Base-by-base conservation (phyloP, 2,888 invertebrate genomes). In the Drosophila formosana region DNA sequence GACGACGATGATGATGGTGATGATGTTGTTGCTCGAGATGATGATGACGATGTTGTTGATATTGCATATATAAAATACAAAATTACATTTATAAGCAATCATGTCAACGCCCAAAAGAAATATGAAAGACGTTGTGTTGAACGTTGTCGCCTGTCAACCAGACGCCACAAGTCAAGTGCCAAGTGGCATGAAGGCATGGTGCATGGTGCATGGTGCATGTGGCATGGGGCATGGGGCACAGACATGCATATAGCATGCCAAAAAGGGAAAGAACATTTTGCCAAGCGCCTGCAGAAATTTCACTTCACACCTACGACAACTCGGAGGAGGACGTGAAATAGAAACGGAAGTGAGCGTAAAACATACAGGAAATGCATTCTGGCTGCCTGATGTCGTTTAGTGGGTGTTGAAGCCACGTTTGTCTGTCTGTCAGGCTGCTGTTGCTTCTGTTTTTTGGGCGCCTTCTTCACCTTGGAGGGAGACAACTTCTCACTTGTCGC, bases 41-140 rank as follows among this genome's bases (percentile, higher is more conserved):
- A 32, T 39, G 47, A 11, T 47, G 28, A 26, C 39, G 39, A 34
- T 43, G 77, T 41, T 76, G 75, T 45, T 76, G 75, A 78, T 78
- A 72, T 63, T 67, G 30, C 7, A 57, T 37, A 51, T 71, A 80
- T 37, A 60, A 80, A 87, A 55, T 74, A 80, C 41, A 62, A 80
- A 85, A 85, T 85, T 89, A 88, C 89, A 85, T 85, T 85, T 85
- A 89, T 75, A 79, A 78, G 85, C 85, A 85, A 85, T 85, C 89
- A 84, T 87, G 89, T 89, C 85, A 89, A 79, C 84, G 84, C 84
- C 67, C 53, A 47, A 53, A 62, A 78, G 61, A 75, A 77, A 80
- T 88, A 88, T 82, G 72, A 68, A 67, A 72, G 68, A 60, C 62
- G 58, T 58, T 64, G 52, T 67, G 55, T 66, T 56, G 57, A 43